A percentile compares a stretch with the other conserved stretches of the same genome.
phyloP scores from a whole-genome alignment of 2,888 invertebrate species.

The Noctua janthe region DNA sequence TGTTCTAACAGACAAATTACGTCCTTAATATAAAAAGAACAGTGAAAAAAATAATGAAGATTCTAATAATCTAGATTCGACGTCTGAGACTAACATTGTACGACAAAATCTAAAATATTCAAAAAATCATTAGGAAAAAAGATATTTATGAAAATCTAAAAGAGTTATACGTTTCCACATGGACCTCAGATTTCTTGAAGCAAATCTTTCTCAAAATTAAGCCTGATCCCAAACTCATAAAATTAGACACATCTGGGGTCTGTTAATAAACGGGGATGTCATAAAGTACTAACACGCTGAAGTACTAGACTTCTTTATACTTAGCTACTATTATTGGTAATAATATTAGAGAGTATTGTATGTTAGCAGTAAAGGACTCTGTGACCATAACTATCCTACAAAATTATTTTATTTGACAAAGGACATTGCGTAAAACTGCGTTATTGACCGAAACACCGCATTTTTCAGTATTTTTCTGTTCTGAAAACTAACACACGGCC shows the following conservation, averaged over 20 bases:
- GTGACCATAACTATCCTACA: background rate
- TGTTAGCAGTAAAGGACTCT: background rate
- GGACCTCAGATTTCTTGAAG: background rate
- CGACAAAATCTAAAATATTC: background rate
- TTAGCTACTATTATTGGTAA: background rate
- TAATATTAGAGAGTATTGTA: background rate
- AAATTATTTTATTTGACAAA: background rate
- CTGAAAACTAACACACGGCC: background rate
- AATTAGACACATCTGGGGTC: slow-evolving; percentile 47
- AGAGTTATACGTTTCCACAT: background rate
- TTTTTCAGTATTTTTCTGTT: background rate
- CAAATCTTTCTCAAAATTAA: slow-evolving; percentile 24
- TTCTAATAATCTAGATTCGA: background rate
- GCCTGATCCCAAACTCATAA: slow-evolving; percentile 34
- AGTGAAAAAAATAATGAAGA: background rate
- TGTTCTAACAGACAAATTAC: background rate
- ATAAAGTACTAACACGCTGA: background rate
- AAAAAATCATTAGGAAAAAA: background rate
- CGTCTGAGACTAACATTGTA: background rate
- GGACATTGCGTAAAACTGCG: background rate
- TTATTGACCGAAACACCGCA: background rate
- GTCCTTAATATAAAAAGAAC: background rate
- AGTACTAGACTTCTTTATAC: background rate
- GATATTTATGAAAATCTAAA: background rate
- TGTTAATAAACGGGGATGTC: slow-evolving; percentile 19